Evolutionary conservation across 1,140 invertebrate species (phyloP).

Genomic region (Drosophila neocordata): DNA sequence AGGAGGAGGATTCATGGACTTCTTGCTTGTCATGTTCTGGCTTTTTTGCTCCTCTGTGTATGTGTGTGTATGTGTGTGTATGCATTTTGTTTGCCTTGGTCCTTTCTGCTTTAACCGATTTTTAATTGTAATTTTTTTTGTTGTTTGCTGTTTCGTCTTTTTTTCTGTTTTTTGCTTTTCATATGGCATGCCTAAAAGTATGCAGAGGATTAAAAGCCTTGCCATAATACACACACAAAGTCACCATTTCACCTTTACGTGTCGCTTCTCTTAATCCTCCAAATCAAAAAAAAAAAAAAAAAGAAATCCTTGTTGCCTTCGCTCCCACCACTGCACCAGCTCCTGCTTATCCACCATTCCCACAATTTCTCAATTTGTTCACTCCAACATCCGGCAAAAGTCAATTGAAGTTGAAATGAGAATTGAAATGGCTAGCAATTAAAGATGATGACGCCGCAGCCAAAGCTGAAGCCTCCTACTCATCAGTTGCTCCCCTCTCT

Average conservation of each 20-base stretch:
- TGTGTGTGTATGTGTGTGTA: conserved; percentile 4
- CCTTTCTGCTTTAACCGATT: conserved; percentile 30
- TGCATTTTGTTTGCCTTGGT: conserved; percentile 17
- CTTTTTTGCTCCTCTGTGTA: background rate
- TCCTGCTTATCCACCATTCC: background rate
- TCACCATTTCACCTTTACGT: conserved; percentile 7
- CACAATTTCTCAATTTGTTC: conserved; percentile 22
- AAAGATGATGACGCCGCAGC: conserved; percentile 63
- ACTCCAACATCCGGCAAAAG: conserved; percentile 50
- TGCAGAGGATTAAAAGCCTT: conserved; percentile 8
- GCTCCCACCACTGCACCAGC: background rate
- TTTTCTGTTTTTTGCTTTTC: background rate
- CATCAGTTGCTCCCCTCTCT: background rate
- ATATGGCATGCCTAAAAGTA: conserved; percentile 8
- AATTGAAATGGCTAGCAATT: conserved; percentile 78
- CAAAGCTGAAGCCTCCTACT: background rate
- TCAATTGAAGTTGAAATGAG: conserved; percentile 76
- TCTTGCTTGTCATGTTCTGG: conserved; percentile 31
- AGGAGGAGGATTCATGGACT: conserved; percentile 15
- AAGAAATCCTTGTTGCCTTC: background rate
- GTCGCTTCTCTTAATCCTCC: conserved; percentile 1
- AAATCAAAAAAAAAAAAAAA: conserved; percentile 23
- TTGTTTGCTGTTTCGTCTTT: conserved; percentile 25
- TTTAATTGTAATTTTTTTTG: conserved; percentile 66
- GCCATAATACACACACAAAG: background rate